phyloP scores from a whole-genome alignment of 2,888 invertebrate species.

The Eulithis prunata region DNA sequence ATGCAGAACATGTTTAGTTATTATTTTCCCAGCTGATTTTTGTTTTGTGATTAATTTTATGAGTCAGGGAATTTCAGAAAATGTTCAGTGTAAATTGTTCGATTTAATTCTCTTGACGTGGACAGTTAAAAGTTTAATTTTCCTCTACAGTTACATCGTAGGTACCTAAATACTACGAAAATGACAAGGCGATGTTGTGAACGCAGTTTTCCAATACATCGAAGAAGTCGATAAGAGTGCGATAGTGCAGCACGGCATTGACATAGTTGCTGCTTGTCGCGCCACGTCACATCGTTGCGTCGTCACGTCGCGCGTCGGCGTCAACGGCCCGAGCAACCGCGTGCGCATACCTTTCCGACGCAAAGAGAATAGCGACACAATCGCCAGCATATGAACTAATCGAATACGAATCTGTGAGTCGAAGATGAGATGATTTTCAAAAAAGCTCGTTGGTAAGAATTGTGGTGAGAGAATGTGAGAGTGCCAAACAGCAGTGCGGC shows the following conservation, averaged over 20 bases:
- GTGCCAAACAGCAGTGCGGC: slow-evolving; percentile 3
- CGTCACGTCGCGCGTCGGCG: slow-evolving; percentile 52
- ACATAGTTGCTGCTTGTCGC: slow-evolving; percentile 72
- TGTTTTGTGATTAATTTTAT: too few species aligned
- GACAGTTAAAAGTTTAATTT: not conserved
- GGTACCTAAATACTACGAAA: slow-evolving; percentile 10
- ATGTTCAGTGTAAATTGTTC: not conserved
- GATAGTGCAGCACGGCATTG: slow-evolving; percentile 76
- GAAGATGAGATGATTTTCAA: too few species aligned
- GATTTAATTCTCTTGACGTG: not conserved
- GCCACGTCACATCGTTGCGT: slow-evolving; percentile 47
- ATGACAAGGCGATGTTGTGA: slow-evolving; percentile 25
- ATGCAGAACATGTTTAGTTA: too few species aligned
- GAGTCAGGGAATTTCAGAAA: too few species aligned
- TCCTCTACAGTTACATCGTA: not conserved
- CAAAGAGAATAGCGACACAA: not conserved
- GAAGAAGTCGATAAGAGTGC: slow-evolving; percentile 77
- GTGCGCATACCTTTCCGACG: slow-evolving; percentile 38
- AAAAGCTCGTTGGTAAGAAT: not conserved
- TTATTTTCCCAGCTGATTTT: too few species aligned
- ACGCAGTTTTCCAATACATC: slow-evolving; percentile 67
- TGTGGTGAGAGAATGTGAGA: not conserved
- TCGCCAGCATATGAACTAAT: too few species aligned
- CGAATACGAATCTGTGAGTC: too few species aligned
- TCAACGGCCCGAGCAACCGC: slow-evolving; percentile 60